These are phyloP conservation scores for Phaetusa simplex DNA, from an alignment of 2,113 vertebrate genomes.

Conservation along the genomic window DNA sequence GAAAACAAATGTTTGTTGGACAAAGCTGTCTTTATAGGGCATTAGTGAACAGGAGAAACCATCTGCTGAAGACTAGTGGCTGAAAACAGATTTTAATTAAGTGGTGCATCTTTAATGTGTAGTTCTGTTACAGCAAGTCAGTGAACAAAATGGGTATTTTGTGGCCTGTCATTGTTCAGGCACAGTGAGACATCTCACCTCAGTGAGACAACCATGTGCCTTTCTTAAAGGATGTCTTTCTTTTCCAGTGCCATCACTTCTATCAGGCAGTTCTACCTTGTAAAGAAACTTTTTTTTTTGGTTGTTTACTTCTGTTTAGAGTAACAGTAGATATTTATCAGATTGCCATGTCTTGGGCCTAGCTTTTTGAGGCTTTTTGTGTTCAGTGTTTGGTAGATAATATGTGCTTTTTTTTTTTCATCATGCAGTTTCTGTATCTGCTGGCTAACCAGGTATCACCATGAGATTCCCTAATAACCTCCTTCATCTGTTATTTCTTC, in stretches of 20 bases:
- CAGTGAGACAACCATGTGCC: not conserved
- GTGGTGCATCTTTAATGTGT: not conserved
- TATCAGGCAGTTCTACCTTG: not conserved
- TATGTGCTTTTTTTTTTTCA: not conserved
- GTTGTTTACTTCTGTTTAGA: not conserved
- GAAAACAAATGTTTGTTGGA: not conserved
- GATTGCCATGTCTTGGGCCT: not conserved
- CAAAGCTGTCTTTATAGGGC: not conserved
- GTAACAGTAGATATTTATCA: not conserved
- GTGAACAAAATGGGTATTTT: not conserved
- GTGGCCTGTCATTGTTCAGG: not conserved
- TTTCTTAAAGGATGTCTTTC: fast-evolving
- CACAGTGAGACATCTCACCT: not conserved
- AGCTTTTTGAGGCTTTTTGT: not conserved
- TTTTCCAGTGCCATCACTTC: not conserved
- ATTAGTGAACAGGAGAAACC: not conserved
- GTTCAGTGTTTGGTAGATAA: not conserved
- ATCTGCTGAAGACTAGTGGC: not conserved
- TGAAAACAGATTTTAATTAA: slow-evolving; percentile 11
- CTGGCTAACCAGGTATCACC: not conserved
- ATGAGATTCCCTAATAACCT: not conserved
- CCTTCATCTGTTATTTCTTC: not conserved
- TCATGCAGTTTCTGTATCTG: not conserved
- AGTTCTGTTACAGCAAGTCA: not conserved
- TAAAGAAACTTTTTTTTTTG: not conserved